These are phyloP conservation scores for Oreortyx pictus DNA, from an alignment of 2,797 vertebrate species.

Conservation along the genomic window DNA sequence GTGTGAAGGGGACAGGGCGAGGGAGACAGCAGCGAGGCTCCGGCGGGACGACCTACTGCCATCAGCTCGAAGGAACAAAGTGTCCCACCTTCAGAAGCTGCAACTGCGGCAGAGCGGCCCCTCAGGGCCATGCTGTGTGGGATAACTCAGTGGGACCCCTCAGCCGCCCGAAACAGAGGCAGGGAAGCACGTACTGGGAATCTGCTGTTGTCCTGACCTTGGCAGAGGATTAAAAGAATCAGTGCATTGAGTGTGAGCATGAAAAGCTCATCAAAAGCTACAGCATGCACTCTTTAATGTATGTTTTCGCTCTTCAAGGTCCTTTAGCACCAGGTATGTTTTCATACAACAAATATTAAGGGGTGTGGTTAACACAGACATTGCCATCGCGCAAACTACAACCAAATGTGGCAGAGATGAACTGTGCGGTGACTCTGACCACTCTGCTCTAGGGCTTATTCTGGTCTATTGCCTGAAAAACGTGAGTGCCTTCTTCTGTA, in stretches of 20 bases:
- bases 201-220: background rate
- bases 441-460: rapidly evolving
- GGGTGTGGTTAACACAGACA: background rate
- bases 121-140: background rate
- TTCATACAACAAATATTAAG: background rate
- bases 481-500: background rate
- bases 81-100: background rate
- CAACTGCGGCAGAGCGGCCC: background rate
- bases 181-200: background rate
- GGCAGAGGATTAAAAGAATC: background rate
- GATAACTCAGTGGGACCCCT: background rate
- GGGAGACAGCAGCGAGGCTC: background rate
- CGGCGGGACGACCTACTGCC: background rate
- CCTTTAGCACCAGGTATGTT: background rate
- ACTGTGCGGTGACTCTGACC: background rate
- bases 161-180: background rate
- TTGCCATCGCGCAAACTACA: background rate
- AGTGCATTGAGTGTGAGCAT: rapidly evolving
- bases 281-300: rapidly evolving
- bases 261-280: background rate
- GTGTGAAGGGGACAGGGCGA: conserved; percentile 54
- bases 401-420: background rate
- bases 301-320: background rate
- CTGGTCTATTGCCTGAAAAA: background rate
- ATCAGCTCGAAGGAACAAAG: background rate